These are phyloP conservation scores for Platyrinchus mystaceus DNA, from an alignment of 2,797 vertebrate species.

Conservation along the genomic window DNA sequence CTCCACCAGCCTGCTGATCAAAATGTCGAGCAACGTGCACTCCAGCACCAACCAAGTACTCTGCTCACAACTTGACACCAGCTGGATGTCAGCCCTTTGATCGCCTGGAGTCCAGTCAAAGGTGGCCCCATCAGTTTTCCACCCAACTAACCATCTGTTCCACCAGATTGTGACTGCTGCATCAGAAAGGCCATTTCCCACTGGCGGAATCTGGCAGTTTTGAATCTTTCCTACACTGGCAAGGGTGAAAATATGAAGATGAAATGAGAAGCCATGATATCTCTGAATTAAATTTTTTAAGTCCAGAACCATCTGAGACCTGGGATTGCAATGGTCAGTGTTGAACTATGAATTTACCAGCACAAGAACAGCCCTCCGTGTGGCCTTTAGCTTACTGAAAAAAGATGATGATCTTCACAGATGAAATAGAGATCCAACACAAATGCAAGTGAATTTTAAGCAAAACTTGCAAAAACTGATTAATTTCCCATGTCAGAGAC, in stretches of 20 bases:
- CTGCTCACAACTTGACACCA: neutral
- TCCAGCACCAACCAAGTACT: accelerated
- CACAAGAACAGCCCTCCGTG: neutral
- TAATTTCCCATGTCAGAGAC: neutral
- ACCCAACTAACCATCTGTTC: slow-evolving; percentile 21
- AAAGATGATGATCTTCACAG: neutral
- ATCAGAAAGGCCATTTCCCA: slow-evolving; percentile 12
- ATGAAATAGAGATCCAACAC: neutral
- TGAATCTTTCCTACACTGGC: neutral
- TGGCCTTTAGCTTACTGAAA: neutral
- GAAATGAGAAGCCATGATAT: neutral
- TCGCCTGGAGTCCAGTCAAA: neutral
- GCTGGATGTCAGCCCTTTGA: neutral
- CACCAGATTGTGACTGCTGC: neutral
- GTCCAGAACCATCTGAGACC: neutral
- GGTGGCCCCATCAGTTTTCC: neutral
- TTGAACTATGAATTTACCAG: neutral
- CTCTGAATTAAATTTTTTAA: neutral
- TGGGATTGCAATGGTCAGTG: neutral
- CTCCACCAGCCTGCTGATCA: neutral
- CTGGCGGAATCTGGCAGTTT: neutral
- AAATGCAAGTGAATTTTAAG: neutral
- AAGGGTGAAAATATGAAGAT: neutral
- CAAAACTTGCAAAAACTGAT: neutral
- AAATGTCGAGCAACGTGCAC: accelerated